Conservation (phyloP, 2,888 invertebrate genomes). For the Athrips mouffetella region DNA sequence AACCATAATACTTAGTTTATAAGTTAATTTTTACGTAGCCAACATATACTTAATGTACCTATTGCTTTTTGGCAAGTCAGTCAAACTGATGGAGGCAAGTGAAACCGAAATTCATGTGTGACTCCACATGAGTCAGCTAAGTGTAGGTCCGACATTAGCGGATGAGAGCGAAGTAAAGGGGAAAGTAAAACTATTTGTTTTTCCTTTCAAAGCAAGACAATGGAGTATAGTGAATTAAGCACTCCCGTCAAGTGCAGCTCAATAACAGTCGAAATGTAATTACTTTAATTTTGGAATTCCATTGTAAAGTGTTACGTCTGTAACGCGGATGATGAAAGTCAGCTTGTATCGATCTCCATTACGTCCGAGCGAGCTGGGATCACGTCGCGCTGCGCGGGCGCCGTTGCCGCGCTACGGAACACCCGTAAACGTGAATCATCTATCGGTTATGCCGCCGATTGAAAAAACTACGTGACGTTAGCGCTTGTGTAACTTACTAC, state of each 20-base stretch:
- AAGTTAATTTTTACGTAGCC: conserved; percentile 14
- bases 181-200: conserved; percentile 75
- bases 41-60: conserved; percentile 13
- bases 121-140: conserved; percentile 65
- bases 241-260: conserved; percentile 30
- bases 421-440: conserved; percentile 51
- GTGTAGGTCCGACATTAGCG: conserved; percentile 67
- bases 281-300: conserved; percentile 50
- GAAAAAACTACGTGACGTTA: conserved; percentile 63
- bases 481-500: conserved; percentile 68
- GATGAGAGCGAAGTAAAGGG: conserved; percentile 65
- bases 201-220: conserved; percentile 59
- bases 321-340: conserved; percentile 59
- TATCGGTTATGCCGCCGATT: conserved; percentile 44
- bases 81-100: conserved; percentile 52
- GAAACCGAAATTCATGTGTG: conserved; percentile 63
- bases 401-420: conserved; percentile 15
- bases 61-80: conserved; percentile 47
- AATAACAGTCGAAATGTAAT: conserved; percentile 36
- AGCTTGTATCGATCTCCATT: conserved; percentile 52
- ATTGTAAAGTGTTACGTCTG: conserved; percentile 49
- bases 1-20: conserved; percentile 10
- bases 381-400: conserved; percentile 40
- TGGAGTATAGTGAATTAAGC: conserved; percentile 41
- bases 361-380: conserved; percentile 37